Evolutionary conservation across 2,888 invertebrate genomes (phyloP).

Genomic region (Lasioglossum lativentre): DNA sequence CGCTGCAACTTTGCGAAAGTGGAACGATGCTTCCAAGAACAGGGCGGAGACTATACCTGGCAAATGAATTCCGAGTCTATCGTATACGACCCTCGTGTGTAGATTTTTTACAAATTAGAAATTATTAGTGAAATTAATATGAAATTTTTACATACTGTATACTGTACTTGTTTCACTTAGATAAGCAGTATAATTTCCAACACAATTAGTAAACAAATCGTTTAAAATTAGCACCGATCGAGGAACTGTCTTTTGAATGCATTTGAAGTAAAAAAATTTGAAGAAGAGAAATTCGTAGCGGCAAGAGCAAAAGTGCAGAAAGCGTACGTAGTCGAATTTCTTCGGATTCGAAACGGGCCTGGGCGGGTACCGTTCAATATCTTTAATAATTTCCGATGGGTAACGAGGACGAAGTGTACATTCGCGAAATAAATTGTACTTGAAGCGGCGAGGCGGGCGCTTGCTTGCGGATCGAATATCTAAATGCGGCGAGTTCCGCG

Average conservation of each 20-base stretch:
- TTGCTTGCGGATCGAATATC: conserved; percentile 6
- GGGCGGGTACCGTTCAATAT: not conserved
- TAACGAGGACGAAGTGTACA: not conserved
- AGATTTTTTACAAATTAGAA: not conserved
- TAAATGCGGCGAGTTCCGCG: conserved; percentile 18
- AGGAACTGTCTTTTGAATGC: too few relatives aligned
- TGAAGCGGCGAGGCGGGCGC: not conserved
- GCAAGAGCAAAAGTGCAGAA: not conserved
- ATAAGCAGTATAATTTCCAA: too few relatives aligned
- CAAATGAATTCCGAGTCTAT: not conserved
- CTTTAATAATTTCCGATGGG: not conserved
- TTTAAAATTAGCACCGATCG: too few relatives aligned
- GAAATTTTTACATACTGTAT: too few relatives aligned
- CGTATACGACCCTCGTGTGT: not conserved
- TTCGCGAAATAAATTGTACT: conserved; percentile 10
- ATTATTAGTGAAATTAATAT: not conserved
- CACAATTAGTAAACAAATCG: too few relatives aligned
- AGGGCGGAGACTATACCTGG: not conserved
- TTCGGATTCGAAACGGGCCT: not conserved
- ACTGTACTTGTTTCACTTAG: too few relatives aligned
- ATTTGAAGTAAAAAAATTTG: too few relatives aligned
- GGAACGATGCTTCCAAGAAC: not conserved
- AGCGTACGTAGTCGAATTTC: not conserved
- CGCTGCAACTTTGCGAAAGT: not conserved
- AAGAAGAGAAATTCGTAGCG: not conserved